Conservation (phyloP, 2,888 invertebrate genomes). For the Phengaris arion region DNA sequence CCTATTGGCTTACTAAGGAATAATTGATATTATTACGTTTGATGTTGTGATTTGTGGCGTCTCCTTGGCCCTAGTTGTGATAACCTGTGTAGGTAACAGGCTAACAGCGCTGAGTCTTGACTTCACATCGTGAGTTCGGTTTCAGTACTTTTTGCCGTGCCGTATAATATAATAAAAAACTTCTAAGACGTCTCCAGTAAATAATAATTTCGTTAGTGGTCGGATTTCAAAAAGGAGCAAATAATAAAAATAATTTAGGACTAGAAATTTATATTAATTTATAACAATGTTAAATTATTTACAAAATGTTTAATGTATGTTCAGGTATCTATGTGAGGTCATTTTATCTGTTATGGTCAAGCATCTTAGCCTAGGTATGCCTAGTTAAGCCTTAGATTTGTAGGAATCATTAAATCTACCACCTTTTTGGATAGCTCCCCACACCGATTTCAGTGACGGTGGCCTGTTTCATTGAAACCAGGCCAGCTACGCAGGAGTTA, state of each 20-base stretch:
- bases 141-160: too few relatives aligned
- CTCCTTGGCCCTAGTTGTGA: too few relatives aligned
- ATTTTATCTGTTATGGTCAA: slow-evolving; percentile 5
- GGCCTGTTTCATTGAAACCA: too few relatives aligned
- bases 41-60: not conserved
- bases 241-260: slow-evolving; percentile 42
- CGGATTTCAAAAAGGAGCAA: slow-evolving; percentile 23
- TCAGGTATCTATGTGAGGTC: slow-evolving; percentile 29
- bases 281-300: slow-evolving; percentile 37
- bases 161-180: too few relatives aligned
- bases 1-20: not conserved
- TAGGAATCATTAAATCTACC: not conserved
- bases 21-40: not conserved
- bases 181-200: not conserved
- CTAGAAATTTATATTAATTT: slow-evolving; percentile 44
- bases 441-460: too few relatives aligned
- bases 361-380: slow-evolving; percentile 12
- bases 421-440: not conserved
- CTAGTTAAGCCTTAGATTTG: not conserved
- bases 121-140: too few relatives aligned
- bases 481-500: too few relatives aligned
- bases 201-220: not conserved
- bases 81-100: too few relatives aligned
- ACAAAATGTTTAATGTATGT: slow-evolving; percentile 34
- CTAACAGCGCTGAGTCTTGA: too few relatives aligned